Evolutionary conservation across 2,797 vertebrate genomes (phyloP).

Genomic region (Liasis olivaceus): DNA sequence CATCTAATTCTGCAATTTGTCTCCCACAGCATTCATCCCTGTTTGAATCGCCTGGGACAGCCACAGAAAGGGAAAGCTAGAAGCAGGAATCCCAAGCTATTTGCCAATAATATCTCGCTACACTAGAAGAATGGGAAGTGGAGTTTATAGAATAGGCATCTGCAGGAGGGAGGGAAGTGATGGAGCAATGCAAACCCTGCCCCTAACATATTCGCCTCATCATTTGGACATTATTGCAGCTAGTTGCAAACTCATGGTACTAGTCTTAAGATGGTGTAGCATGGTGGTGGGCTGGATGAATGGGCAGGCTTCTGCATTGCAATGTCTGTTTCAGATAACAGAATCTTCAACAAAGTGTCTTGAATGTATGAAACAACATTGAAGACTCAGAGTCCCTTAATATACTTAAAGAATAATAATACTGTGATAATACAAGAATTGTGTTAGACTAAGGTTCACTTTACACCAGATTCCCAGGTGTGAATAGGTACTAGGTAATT

Average conservation of each 20-base stretch:
- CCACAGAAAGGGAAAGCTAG: background rate
- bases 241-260: background rate
- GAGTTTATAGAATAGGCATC: background rate
- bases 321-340: background rate
- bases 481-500: background rate
- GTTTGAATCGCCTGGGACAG: too few relatives aligned
- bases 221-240: background rate
- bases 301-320: background rate
- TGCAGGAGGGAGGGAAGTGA: background rate
- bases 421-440: background rate
- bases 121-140: background rate
- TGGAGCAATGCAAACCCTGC: background rate
- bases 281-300: background rate
- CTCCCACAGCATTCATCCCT: background rate
- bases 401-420: background rate
- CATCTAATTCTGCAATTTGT: background rate
- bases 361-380: background rate
- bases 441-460: background rate
- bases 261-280: background rate
- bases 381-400: background rate
- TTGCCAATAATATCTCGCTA: background rate
- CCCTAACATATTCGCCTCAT: background rate
- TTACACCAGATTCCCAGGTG: background rate
- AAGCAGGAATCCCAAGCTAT: background rate
- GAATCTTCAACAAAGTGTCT: background rate